phyloP scores from a whole-genome alignment of 2,113 vertebrate species.

The Neotoma lepida region DNA sequence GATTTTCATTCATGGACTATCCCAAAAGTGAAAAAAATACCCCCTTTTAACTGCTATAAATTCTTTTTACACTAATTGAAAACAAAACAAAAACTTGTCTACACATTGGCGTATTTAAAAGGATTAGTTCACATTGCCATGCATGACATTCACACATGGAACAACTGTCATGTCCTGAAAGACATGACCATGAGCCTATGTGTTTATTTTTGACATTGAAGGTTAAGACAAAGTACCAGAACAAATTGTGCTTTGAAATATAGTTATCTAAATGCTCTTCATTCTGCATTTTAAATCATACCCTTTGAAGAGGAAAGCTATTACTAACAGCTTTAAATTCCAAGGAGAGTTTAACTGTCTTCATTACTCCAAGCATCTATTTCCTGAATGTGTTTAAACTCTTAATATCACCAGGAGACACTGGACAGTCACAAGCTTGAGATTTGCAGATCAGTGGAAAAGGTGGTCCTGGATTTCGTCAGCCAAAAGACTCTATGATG shows the following conservation, averaged over 20 bases:
- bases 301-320: background rate
- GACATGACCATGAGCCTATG: background rate
- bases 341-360: background rate
- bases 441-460: background rate
- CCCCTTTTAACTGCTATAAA: background rate
- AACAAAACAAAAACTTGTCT: constrained; percentile 29
- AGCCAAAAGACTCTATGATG: background rate
- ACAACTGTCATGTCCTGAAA: constrained; percentile 33
- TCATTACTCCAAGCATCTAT: background rate
- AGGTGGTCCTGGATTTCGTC: background rate
- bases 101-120: constrained; percentile 53
- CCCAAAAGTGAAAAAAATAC: background rate
- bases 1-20: constrained; percentile 40
- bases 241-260: constrained; percentile 1
- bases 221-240: constrained; percentile 10
- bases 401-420: background rate
- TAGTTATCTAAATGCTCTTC: background rate
- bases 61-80: constrained; percentile 33
- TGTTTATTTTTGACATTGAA: constrained; percentile 54
- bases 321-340: constrained; percentile 50
- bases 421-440: constrained; percentile 35
- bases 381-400: background rate
- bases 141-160: background rate
- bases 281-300: constrained; percentile 2
- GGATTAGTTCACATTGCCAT: background rate